These are phyloP conservation scores for Andricus quercusramuli DNA, from an alignment of 2,888 invertebrate species.

Conservation along the genomic window DNA sequence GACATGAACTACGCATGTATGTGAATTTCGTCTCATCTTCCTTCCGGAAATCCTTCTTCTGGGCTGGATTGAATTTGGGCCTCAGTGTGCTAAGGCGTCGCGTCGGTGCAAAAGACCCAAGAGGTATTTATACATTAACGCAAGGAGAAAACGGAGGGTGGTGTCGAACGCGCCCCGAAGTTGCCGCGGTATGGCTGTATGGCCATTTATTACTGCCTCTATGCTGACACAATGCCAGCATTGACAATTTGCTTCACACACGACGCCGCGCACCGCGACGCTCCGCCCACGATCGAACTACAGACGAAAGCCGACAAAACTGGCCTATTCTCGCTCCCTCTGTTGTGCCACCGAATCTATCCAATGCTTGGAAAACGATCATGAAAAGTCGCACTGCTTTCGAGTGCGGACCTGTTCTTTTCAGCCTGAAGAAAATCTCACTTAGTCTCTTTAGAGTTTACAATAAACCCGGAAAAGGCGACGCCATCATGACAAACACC, in stretches of 20 bases:
- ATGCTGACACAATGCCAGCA: slow-evolving; percentile 70
- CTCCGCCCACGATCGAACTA: slow-evolving; percentile 76
- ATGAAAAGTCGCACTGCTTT: slow-evolving; percentile 32
- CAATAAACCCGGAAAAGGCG: slow-evolving; percentile 30
- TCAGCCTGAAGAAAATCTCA: slow-evolving; percentile 1
- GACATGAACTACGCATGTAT: background rate
- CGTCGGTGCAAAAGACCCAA: slow-evolving; percentile 48
- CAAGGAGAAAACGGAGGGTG: slow-evolving; percentile 57
- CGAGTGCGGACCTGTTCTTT: slow-evolving; percentile 15
- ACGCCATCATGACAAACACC: slow-evolving; percentile 2
- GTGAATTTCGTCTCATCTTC: slow-evolving; percentile 29
- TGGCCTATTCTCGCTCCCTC: slow-evolving; percentile 20
- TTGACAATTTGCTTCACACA: slow-evolving; percentile 76
- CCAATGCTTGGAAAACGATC: slow-evolving; percentile 30
- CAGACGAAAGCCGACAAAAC: slow-evolving; percentile 68
- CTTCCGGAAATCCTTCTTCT: slow-evolving; percentile 46
- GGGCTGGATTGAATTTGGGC: slow-evolving; percentile 41
- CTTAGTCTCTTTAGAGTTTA: background rate
- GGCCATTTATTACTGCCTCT: slow-evolving; percentile 72
- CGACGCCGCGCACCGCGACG: slow-evolving; percentile 73
- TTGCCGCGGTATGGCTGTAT: slow-evolving; percentile 59
- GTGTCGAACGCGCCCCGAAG: slow-evolving; percentile 56
- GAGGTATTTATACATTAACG: slow-evolving; percentile 60
- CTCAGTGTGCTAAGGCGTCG: slow-evolving; percentile 51
- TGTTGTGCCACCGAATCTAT: slow-evolving; percentile 30